Evolutionary conservation across 2,888 invertebrate genomes (phyloP).

Genomic region (Cyaniris semiargus): DNA sequence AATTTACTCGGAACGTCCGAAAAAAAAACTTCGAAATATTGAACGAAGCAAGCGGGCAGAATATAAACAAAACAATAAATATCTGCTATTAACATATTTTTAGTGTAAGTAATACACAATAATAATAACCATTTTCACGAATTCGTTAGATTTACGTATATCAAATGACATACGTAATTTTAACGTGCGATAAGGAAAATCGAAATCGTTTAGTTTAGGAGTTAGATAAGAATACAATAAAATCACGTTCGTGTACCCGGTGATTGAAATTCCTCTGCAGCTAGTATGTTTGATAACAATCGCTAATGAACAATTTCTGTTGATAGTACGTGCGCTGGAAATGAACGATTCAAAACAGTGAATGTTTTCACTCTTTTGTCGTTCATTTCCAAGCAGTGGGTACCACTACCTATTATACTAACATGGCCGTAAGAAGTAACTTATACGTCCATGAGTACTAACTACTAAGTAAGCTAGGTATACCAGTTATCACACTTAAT

Average conservation of each 20-base stretch:
- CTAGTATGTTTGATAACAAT: conserved; percentile 71
- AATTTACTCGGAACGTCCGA: no score
- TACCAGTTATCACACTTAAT: no score
- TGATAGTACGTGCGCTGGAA: conserved; percentile 59
- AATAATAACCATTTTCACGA: neutral
- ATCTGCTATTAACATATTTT: no score
- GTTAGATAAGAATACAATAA: conserved; percentile 67
- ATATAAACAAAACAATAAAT: no score
- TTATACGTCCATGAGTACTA: neutral
- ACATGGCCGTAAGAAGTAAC: no score
- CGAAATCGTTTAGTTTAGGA: conserved; percentile 14
- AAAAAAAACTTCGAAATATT: no score
- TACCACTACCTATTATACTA: no score
- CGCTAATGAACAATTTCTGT: conserved; percentile 46
- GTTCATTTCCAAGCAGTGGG: neutral
- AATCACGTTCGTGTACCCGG: conserved; percentile 57
- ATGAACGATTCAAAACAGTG: conserved; percentile 52
- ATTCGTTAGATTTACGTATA: neutral
- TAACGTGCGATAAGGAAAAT: conserved; percentile 3
- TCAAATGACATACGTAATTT: neutral
- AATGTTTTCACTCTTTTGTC: conserved; percentile 37
- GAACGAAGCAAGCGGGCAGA: no score
- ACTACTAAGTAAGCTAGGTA: neutral
- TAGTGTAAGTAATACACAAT: no score
- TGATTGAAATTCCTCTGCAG: conserved; percentile 51